Percentiles rank a stretch among this genome's conserved stretches.
phyloP scores from a whole-genome alignment of 2,888 invertebrate genomes.

The Papilio gigon region DNA sequence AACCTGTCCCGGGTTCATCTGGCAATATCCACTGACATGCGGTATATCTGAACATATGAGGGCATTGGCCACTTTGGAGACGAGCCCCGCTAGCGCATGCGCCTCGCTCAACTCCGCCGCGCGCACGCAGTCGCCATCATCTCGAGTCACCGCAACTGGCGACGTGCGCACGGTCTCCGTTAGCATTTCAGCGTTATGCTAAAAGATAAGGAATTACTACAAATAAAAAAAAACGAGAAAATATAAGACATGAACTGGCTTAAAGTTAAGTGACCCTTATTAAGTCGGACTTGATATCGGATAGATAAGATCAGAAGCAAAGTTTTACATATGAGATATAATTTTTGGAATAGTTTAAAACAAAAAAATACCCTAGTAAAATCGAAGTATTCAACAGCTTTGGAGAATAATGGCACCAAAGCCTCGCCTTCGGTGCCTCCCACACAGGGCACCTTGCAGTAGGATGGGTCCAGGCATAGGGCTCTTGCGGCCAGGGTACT shows the following conservation, averaged over 20 bases:
- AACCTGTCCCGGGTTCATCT: constrained; percentile 65
- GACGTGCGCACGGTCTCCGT: constrained; percentile 66
- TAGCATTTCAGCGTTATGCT: constrained; percentile 71
- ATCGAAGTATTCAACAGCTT: constrained; percentile 71
- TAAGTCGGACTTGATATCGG: too few relatives aligned
- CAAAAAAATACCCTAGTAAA: constrained; percentile 63
- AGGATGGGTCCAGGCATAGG: constrained; percentile 68
- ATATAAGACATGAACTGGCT: too few relatives aligned
- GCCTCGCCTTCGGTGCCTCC: constrained; percentile 73
- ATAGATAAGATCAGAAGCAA: too few relatives aligned
- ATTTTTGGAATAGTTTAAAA: constrained; percentile 1
- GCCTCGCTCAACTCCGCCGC: constrained; percentile 73
- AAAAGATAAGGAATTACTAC: constrained; percentile 41
- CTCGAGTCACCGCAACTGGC: constrained; percentile 56
- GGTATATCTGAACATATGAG: constrained; percentile 68
- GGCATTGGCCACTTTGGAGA: constrained; percentile 69
- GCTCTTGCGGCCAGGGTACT: constrained; percentile 73
- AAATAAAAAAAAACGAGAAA: background rate
- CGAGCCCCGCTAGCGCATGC: constrained; percentile 70
- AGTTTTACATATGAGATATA: too few relatives aligned
- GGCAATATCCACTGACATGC: constrained; percentile 68
- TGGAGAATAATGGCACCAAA: constrained; percentile 74
- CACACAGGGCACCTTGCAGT: constrained; percentile 72
- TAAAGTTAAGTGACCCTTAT: too few relatives aligned
- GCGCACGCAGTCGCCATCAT: constrained; percentile 56